phyloP scores from a whole-genome alignment of 2,797 vertebrate genomes.

The Enteromius fasciolatus region DNA sequence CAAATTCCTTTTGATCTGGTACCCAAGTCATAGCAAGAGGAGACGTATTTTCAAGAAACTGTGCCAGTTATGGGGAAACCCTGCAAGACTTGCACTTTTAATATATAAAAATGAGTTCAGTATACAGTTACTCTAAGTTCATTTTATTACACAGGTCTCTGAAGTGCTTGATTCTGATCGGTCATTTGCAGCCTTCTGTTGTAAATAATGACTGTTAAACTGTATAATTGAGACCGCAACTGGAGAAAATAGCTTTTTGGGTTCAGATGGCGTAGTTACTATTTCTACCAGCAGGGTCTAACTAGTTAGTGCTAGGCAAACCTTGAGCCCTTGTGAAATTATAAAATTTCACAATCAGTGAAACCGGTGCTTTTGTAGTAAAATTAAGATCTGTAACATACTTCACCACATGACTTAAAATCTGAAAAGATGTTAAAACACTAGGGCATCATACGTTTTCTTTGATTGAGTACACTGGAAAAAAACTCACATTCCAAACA shows the following conservation, averaged over 20 bases:
- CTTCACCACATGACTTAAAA: neutral
- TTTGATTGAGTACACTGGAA: neutral
- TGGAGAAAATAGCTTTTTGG: neutral
- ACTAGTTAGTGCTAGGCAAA: neutral
- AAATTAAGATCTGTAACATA: neutral
- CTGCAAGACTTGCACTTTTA: conserved; percentile 38
- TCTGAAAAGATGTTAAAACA: neutral
- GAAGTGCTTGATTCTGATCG: neutral
- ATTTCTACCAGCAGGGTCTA: neutral
- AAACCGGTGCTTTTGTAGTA: neutral
- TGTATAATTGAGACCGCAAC: neutral
- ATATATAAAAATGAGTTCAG: conserved; percentile 27
- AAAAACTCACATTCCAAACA: neutral
- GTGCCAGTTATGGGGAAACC: conserved; percentile 36
- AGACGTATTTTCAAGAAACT: conserved; percentile 51
- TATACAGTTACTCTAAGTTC: neutral
- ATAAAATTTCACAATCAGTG: neutral
- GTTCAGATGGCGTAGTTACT: conserved; percentile 5
- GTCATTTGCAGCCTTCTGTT: neutral
- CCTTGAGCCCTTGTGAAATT: neutral
- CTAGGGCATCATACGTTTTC: neutral
- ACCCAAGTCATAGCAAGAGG: conserved; percentile 45
- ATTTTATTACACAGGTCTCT: neutral
- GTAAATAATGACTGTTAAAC: neutral
- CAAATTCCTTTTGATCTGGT: conserved; percentile 61